Conservation (phyloP, 2,888 invertebrate genomes). For the Ennomos erosarius region DNA sequence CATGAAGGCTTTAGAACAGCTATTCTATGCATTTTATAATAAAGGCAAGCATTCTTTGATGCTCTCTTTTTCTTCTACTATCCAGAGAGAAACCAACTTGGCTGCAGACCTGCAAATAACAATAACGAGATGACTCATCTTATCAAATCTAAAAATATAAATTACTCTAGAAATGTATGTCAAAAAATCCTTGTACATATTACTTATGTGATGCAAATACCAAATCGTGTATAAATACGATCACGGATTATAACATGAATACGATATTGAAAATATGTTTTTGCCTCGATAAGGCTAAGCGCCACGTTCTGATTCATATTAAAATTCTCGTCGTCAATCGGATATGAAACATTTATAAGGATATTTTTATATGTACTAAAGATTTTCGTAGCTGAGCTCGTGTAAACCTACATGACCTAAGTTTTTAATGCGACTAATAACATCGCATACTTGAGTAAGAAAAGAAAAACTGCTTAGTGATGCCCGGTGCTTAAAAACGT, state of each 20-base stretch:
- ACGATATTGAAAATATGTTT: conserved; percentile 17
- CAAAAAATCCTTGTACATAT: not conserved
- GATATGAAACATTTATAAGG: conserved; percentile 17
- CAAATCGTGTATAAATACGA: conserved; percentile 3
- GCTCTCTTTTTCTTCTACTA: too few relatives aligned
- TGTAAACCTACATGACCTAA: not conserved
- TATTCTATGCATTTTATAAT: too few relatives aligned
- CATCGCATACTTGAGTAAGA: not conserved
- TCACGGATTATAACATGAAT: conserved; percentile 10
- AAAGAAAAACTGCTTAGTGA: not conserved
- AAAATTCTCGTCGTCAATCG: conserved; percentile 23
- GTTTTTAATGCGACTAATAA: too few relatives aligned
- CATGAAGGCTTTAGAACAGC: conserved; percentile 15
- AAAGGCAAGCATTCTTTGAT: too few relatives aligned
- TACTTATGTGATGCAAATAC: conserved; percentile 17
- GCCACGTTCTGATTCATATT: conserved; percentile 23
- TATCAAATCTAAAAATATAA: too few relatives aligned
- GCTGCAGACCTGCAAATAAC: too few relatives aligned
- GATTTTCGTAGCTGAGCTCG: not conserved
- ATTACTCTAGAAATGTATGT: too few relatives aligned
- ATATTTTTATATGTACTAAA: conserved; percentile 9
- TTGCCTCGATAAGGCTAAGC: conserved; percentile 5
- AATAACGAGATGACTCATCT: too few relatives aligned
- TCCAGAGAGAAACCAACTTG: too few relatives aligned
- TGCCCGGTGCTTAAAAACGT: not conserved